Conservation (phyloP, 1,140 invertebrate genomes). For the Drosophila azteca region DNA sequence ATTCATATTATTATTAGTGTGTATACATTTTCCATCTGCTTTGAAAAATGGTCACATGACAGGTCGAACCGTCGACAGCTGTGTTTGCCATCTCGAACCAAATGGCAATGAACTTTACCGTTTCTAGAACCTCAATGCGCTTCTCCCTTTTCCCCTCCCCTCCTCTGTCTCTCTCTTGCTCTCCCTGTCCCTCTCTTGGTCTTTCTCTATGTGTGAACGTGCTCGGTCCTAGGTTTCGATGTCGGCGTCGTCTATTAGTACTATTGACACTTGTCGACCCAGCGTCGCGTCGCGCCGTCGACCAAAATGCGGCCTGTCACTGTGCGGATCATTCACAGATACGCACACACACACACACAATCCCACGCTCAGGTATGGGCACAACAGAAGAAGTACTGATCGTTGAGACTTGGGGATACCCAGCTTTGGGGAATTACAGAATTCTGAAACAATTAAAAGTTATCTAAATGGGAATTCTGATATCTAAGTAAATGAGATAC, state of each 20-base stretch:
- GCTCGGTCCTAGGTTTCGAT: constrained; percentile 47
- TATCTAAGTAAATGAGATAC: no score
- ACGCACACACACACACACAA: constrained; percentile 40
- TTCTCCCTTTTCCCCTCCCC: background rate
- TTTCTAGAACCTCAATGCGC: constrained; percentile 46
- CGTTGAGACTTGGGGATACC: no score
- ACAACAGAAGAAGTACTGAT: constrained; percentile 24
- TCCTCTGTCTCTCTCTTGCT: background rate
- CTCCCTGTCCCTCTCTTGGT: constrained; percentile 16
- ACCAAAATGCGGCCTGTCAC: constrained; percentile 73
- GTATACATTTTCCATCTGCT: constrained; percentile 9
- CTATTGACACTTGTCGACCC: constrained; percentile 81
- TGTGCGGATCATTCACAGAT: constrained; percentile 66
- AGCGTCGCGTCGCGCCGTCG: constrained; percentile 6
- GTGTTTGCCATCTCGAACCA: constrained; percentile 66
- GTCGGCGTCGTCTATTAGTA: constrained; percentile 69
- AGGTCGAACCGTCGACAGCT: constrained; percentile 58
- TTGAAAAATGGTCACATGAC: constrained; percentile 78
- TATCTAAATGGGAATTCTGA: no score
- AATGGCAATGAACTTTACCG: constrained; percentile 82
- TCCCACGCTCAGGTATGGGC: constrained; percentile 33
- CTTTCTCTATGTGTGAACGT: constrained; percentile 41
- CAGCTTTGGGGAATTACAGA: no score
- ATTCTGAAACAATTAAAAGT: no score
- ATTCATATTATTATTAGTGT: constrained; percentile 11